Evolutionary conservation across 1,140 invertebrate genomes (phyloP).

Genomic region (Caenorhabditis remanei): DNA sequence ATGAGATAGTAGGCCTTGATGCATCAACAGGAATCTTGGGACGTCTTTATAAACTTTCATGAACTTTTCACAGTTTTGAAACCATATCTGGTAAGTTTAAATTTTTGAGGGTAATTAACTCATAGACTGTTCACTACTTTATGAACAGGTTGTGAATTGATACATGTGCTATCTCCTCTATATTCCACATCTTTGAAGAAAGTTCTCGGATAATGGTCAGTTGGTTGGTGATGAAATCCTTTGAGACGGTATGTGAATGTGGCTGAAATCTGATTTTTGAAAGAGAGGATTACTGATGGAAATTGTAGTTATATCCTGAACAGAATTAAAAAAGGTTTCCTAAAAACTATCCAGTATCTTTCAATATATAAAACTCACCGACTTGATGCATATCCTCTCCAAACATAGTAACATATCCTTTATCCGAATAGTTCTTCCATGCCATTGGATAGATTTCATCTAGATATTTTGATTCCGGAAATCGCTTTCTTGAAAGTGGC

Average conservation of each 20-base stretch:
- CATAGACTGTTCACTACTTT: neutral
- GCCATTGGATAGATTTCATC: constrained; percentile 83
- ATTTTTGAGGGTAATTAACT: neutral
- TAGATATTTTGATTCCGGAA: constrained; percentile 83
- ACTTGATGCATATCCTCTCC: constrained; percentile 83
- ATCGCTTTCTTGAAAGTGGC: constrained; percentile 85
- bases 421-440: constrained; percentile 82
- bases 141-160: constrained; percentile 74
- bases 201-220: constrained; percentile 90
- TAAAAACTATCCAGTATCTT: too few relatives aligned
- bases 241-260: constrained; percentile 92
- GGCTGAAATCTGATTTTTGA: constrained; percentile 54
- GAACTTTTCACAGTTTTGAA: constrained; percentile 83
- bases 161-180: constrained; percentile 81
- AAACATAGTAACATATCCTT: constrained; percentile 85
- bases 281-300: too few relatives aligned
- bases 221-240: constrained; percentile 87
- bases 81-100: constrained; percentile 80
- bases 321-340: too few relatives aligned
- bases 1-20: constrained; percentile 89
- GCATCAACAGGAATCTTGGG: constrained; percentile 88
- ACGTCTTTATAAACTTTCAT: constrained; percentile 82
- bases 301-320: too few relatives aligned
- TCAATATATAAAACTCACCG: too few relatives aligned
- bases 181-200: constrained; percentile 83